These are phyloP conservation scores for Addax nasomaculatus DNA, from an alignment of 2,113 vertebrate species.

Conservation along the genomic window DNA sequence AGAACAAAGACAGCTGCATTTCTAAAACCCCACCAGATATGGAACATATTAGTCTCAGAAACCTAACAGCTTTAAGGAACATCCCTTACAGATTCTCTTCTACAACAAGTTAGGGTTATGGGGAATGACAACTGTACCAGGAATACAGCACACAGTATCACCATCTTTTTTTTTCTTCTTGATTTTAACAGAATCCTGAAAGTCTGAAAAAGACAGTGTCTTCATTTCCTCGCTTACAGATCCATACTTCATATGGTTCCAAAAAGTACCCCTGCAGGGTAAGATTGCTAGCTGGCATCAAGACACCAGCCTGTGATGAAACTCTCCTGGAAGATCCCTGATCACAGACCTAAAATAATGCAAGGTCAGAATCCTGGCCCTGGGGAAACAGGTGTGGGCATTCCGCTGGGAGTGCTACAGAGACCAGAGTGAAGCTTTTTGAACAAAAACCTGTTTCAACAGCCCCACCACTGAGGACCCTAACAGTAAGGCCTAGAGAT, in stretches of 20 bases:
- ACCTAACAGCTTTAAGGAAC: not conserved
- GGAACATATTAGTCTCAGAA: not conserved
- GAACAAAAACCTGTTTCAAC: not conserved
- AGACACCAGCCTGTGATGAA: not conserved
- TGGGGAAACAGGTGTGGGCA: not conserved
- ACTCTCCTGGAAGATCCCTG: slow-evolving; percentile 47
- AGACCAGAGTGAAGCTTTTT: not conserved
- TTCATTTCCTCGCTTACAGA: slow-evolving; percentile 39
- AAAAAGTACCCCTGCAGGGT: slow-evolving; percentile 43
- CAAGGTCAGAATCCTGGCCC: not conserved
- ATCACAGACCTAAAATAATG: slow-evolving; percentile 13
- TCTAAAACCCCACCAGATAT: slow-evolving; percentile 26
- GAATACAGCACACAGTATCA: not conserved
- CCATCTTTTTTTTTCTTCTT: not conserved
- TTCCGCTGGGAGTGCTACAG: not conserved
- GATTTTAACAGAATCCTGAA: slow-evolving; percentile 49
- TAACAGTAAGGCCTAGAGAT: not conserved
- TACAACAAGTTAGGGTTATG: not conserved
- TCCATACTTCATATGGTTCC: slow-evolving; percentile 41
- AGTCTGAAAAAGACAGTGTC: slow-evolving; percentile 35
- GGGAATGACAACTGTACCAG: not conserved
- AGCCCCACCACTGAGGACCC: not conserved
- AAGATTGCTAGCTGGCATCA: slow-evolving; percentile 51
- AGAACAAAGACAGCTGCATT: not conserved
- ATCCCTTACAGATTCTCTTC: not conserved